A percentile compares a stretch with the other conserved stretches of the same genome.
Evolutionary conservation across 92 coral and sea anemone genomes (phyloP).

Genomic region (Zoanthus sociatus): DNA sequence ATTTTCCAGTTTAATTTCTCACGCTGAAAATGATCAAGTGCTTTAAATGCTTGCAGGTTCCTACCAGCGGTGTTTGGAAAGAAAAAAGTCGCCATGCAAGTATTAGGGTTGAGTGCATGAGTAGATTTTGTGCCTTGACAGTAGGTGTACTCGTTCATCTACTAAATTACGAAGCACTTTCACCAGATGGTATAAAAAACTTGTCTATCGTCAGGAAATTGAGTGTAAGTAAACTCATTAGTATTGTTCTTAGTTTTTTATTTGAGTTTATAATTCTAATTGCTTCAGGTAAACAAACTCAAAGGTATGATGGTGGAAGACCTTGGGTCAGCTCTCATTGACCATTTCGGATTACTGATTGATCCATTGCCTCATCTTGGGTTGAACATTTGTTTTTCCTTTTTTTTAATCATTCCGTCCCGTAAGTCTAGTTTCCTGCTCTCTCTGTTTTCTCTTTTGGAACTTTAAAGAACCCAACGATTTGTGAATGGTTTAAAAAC

Average conservation of each 20-base stretch:
- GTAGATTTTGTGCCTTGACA: conserved; percentile 73
- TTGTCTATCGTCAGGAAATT: conserved; percentile 70
- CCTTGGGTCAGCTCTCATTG: too few species aligned
- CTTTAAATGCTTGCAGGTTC: conserved; percentile 8
- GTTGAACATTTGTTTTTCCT: too few species aligned
- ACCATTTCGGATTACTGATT: neutral
- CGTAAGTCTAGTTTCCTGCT: too few species aligned
- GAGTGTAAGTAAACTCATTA: conserved; percentile 66
- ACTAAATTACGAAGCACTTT: conserved; percentile 59
- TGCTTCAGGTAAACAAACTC: neutral
- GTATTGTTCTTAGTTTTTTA: neutral
- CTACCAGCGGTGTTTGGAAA: conserved; percentile 56
- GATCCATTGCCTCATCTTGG: too few species aligned
- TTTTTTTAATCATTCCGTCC: too few species aligned
- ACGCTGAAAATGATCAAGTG: too few species aligned
- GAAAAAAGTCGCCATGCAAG: conserved; percentile 64
- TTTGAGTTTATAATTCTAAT: neutral
- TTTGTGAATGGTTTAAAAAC: too few species aligned
- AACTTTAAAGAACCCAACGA: too few species aligned
- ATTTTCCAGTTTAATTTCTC: too few species aligned
- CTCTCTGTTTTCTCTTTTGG: too few species aligned
- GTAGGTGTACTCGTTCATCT: conserved; percentile 67
- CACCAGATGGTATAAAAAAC: conserved; percentile 53
- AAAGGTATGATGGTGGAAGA: too few species aligned
- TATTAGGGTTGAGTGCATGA: conserved; percentile 59